These are phyloP conservation scores for Prenolepis imparis DNA, from an alignment of 2,888 invertebrate species.

Conservation along the genomic window DNA sequence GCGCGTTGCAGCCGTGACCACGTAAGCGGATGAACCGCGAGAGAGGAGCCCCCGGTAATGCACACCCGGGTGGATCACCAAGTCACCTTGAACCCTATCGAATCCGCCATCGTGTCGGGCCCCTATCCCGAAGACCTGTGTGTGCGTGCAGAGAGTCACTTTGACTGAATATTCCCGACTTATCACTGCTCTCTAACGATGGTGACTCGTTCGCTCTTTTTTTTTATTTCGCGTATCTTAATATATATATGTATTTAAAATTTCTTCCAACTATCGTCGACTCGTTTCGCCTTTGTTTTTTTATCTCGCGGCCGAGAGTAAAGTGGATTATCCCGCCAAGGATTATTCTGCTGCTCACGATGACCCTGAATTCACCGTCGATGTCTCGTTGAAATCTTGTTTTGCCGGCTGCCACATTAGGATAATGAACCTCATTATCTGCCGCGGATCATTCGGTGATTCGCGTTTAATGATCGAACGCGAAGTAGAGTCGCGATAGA, in stretches of 20 bases:
- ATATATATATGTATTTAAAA: background rate
- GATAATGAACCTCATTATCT: slow-evolving; percentile 73
- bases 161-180: slow-evolving; percentile 54
- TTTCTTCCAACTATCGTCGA: background rate
- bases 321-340: slow-evolving; percentile 40
- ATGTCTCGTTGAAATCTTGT: slow-evolving; percentile 73
- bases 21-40: slow-evolving; percentile 37
- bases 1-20: slow-evolving; percentile 14
- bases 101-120: slow-evolving; percentile 70
- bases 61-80: slow-evolving; percentile 78
- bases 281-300: background rate
- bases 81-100: slow-evolving; percentile 81
- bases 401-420: slow-evolving; percentile 72
- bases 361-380: slow-evolving; percentile 68
- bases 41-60: slow-evolving; percentile 73
- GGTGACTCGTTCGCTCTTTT: slow-evolving; percentile 42
- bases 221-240: slow-evolving; percentile 29
- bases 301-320: slow-evolving; percentile 8
- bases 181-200: slow-evolving; percentile 55
- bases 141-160: slow-evolving; percentile 39
- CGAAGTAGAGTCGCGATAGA: slow-evolving; percentile 41
- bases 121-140: slow-evolving; percentile 59
- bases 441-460: slow-evolving; percentile 60
- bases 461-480: slow-evolving; percentile 57
- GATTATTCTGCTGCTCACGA: slow-evolving; percentile 70